Conservation (phyloP, 2,113 vertebrate genomes). For the Cyanistes caeruleus region DNA sequence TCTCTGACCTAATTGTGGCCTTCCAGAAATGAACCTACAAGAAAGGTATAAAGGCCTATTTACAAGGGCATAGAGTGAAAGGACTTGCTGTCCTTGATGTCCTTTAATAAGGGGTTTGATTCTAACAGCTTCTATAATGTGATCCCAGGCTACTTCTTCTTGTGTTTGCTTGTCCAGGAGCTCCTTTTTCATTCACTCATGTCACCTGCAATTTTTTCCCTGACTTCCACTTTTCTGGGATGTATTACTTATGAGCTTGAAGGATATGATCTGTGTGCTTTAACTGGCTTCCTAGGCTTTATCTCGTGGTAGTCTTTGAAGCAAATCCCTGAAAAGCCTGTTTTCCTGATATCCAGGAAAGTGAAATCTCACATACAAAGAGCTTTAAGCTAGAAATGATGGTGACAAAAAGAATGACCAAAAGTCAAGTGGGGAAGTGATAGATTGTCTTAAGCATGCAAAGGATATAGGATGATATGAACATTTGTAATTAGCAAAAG, state of each 20-base stretch:
- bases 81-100: not conserved
- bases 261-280: not conserved
- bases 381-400: not conserved
- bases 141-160: not conserved
- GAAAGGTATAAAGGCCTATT: not conserved
- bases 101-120: not conserved
- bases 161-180: not conserved
- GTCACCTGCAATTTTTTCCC: not conserved
- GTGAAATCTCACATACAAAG: not conserved
- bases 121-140: not conserved
- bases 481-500: not conserved
- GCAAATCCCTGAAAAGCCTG: not conserved
- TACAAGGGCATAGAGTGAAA: not conserved
- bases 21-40: not conserved
- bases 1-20: rapidly evolving
- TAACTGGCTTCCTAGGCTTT: not conserved
- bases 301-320: not conserved
- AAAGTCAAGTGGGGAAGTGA: not conserved
- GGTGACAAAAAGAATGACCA: not conserved
- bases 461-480: not conserved
- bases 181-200: not conserved
- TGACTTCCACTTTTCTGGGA: not conserved
- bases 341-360: not conserved
- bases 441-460: not conserved
- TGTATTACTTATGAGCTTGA: not conserved